Evolutionary conservation across 2,797 vertebrate species (phyloP).

Genomic region (Ara ararauna): DNA sequence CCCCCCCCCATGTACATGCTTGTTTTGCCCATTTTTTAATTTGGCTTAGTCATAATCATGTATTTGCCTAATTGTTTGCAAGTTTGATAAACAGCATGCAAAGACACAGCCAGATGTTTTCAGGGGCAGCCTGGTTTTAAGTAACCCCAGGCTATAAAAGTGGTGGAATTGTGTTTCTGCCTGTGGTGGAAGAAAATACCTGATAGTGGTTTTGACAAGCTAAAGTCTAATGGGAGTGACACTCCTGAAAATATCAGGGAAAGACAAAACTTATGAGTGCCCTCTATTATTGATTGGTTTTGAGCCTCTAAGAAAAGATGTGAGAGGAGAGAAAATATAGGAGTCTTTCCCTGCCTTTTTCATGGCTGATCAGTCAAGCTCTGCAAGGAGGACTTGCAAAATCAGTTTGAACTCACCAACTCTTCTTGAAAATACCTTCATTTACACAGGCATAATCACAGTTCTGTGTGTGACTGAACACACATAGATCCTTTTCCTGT

Average conservation of each 20-base stretch:
- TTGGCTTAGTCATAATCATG: not conserved
- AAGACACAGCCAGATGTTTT: not conserved
- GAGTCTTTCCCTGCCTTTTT: not conserved
- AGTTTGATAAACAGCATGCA: not conserved
- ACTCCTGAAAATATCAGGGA: not conserved
- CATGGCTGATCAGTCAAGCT: not conserved
- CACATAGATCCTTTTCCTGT: not conserved
- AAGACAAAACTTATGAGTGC: not conserved
- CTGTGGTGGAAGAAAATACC: not conserved
- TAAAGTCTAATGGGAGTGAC: not conserved
- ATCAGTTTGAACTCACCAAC: not conserved
- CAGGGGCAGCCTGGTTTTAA: not conserved
- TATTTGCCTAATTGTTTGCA: not conserved
- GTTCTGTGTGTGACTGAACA: not conserved
- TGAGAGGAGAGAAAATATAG: not conserved
- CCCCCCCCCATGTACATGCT: not conserved
- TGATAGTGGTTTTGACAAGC: not conserved
- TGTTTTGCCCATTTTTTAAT: not conserved
- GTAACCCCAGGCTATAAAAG: not conserved
- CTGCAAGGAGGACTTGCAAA: not conserved
- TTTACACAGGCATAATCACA: not conserved
- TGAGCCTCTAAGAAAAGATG: not conserved
- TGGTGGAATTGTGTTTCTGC: not conserved
- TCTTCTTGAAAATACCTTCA: not conserved
- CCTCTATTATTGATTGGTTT: accelerated